phyloP scores from a whole-genome alignment of 2,888 invertebrate species.

The Polymixis lichenea region DNA sequence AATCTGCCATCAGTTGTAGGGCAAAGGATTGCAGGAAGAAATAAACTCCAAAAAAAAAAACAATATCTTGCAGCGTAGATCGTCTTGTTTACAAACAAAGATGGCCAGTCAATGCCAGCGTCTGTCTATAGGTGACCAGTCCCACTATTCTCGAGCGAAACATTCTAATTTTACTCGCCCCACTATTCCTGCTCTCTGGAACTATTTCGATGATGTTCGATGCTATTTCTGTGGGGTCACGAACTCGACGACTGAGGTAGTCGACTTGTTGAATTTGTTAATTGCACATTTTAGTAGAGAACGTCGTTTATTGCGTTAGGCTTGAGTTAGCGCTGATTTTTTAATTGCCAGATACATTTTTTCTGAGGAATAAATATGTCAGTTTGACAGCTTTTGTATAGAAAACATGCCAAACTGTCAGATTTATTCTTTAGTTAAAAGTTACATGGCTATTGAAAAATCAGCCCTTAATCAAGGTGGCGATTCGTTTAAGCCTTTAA shows the following conservation, averaged over 20 bases:
- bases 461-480: too few relatives aligned
- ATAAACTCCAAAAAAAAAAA: neutral
- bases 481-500: too few relatives aligned
- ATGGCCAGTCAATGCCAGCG: neutral
- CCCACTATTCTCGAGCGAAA: neutral
- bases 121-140: neutral
- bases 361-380: too few relatives aligned
- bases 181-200: slow-evolving; percentile 26
- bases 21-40: neutral
- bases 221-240: slow-evolving; percentile 29
- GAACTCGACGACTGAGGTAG: neutral
- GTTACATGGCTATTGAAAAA: too few relatives aligned
- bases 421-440: too few relatives aligned
- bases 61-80: neutral
- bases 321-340: too few relatives aligned
- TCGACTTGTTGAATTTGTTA: slow-evolving; percentile 35
- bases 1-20: neutral
- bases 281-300: slow-evolving; percentile 12
- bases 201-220: slow-evolving; percentile 27
- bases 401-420: too few relatives aligned
- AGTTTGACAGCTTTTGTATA: too few relatives aligned
- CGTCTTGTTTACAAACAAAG: slow-evolving; percentile 40
- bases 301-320: neutral
- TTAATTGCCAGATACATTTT: too few relatives aligned
- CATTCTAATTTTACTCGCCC: slow-evolving; percentile 20